Base-by-base conservation (phyloP, 2,888 invertebrate genomes). In the Tiliacea citrago region DNA sequence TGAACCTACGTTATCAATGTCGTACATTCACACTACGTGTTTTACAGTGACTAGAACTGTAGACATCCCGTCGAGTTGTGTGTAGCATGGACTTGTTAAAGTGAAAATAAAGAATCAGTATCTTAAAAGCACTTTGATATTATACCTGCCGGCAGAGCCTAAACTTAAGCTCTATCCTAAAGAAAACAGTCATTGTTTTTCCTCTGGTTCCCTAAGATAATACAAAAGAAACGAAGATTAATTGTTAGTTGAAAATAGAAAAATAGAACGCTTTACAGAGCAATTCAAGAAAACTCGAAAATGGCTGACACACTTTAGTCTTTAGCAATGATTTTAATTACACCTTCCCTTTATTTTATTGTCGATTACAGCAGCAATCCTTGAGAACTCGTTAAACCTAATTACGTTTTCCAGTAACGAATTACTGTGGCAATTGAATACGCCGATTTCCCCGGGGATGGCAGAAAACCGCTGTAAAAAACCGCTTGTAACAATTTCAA, bases 351-450 rank as follows among this genome's bases (percentile, higher is more conserved):
- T 75, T 76, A 83, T 83, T 81, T 76, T 81, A 83, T 79, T 74
- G 82, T 75, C 75, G 79, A 79, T 76, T 79, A 73, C 74, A 67
- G 29, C 45, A 63, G 62, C 45, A 71, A 83, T 83, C 68, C 66
- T 79, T 73, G 74, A 72, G 61, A 68, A 66, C 74, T 86, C 77
- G 63, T 86, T 85, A 77, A 77, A 66, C 73, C 73, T 77, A 68
- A 85, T 85, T 85, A 86, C 63, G 71, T 85, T 81, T 81, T 66
- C 69, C 73, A 81, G 74, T 75, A 71, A 86, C 75, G 57, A 83
- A 85, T 81, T 83, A 77, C 81, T 73, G 68, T 76, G 73, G 77
- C 85, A 86, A 86, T 85, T 86, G 86, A 86, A 86, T 75, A 68
- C 77, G 67, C 68, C 83, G 69, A 86, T 86, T 85, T 85, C 85